Evolutionary conservation across 2,797 vertebrate genomes (phyloP), one percentile per base, ranked within the genome.

Genomic region (Paratrypauchen microcephalus): DNA sequence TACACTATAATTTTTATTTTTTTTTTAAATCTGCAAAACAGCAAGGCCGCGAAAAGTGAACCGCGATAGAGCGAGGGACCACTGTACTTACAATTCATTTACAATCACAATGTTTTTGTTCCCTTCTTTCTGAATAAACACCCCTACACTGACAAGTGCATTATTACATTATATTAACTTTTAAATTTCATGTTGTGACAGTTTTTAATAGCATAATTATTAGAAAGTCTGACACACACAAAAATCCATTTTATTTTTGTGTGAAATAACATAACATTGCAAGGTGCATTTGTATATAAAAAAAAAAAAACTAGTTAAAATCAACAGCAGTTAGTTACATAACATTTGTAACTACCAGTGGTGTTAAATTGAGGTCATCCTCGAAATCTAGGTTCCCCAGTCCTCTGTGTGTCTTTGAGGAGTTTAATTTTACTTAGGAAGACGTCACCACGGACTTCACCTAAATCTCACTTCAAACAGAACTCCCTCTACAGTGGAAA

Each of bases 381-480:
- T 18, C 13, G 48, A 9, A 26, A 64, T 47, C 13, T 64, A 23
- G 61, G 61, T 48, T 23, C 23, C 41, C 48, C 39, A 47, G 61
- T 26, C 41, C 61, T 63, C n/a, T 24, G 61, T 63, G 59, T 13
- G 39, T 26, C 61, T 47, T 48, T 64, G 61, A 47, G 16, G 61
- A 47, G 61, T 64, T 45, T 24, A 24, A 45, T 63, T 64, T 64
- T 26, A 47, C 61, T 64, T 18, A 47, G 48, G 41, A 26, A 47
- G 41, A 48, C 41, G 61, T 47, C 61, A n/a, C 41, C 24, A 41
- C 4, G 23, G 61, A 64, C 23, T 48, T 64, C 61, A 64, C 61
- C 41, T 64, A 64, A 18, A 47, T 64, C 19, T 47, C n/a, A 39
- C 36, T 45, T 63, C 36, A 63, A 63, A 63, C 60, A 23, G 60